Evolutionary conservation across 2,113 vertebrate genomes (phyloP).

Genomic region (Ariopsis seemanni): DNA sequence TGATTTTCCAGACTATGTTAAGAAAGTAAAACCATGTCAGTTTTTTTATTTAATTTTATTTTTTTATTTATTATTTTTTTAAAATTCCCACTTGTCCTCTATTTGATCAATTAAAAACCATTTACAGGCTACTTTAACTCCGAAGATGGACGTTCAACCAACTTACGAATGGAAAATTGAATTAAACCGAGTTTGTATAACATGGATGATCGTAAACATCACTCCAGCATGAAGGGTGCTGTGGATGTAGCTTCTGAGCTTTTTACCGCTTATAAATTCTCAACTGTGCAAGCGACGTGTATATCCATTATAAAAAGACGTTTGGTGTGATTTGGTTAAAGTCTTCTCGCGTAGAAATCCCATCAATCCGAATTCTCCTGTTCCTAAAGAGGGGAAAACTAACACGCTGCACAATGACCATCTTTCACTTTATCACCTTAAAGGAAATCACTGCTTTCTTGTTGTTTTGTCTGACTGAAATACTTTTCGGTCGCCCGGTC

Average conservation of each 20-base stretch:
- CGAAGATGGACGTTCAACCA: background rate
- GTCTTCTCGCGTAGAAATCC: background rate
- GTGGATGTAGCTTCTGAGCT: background rate
- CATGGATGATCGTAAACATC: background rate
- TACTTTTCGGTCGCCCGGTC: constrained; percentile 36
- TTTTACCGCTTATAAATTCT: background rate
- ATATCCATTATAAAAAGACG: background rate
- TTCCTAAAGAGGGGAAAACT: constrained; percentile 67
- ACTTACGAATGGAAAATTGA: background rate
- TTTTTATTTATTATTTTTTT: too few species aligned
- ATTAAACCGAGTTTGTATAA: background rate
- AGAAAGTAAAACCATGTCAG: background rate
- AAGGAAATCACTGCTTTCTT: constrained; percentile 72
- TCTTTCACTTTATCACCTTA: constrained; percentile 31
- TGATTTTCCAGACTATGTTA: background rate
- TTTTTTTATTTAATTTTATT: background rate
- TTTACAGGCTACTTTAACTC: background rate
- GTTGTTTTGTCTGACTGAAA: constrained; percentile 55
- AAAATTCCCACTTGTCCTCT: background rate
- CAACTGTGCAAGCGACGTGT: too few species aligned
- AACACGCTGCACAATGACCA: constrained; percentile 63
- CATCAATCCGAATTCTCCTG: constrained; percentile 48
- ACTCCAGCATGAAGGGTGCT: background rate
- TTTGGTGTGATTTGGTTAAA: background rate
- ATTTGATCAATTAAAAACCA: background rate